These are phyloP conservation scores for Scophthalmus maximus DNA, from an alignment of 2,113 vertebrate species.

Conservation along the genomic window DNA sequence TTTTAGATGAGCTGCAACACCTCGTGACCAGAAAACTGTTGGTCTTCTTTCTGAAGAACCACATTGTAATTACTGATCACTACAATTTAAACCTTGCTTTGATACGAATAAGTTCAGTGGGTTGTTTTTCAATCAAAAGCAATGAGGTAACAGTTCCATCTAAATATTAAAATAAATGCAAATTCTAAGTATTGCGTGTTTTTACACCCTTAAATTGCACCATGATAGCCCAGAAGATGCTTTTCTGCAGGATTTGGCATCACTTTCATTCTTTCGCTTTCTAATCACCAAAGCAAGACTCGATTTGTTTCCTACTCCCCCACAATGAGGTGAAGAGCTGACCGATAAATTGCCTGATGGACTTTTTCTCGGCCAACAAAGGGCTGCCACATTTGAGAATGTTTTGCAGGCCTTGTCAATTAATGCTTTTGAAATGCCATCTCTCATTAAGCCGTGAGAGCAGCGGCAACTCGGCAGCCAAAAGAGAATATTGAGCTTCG, in stretches of 20 bases:
- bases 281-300: conserved; percentile 48
- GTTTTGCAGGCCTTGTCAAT: conserved; percentile 67
- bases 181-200: conserved; percentile 11
- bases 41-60: not conserved
- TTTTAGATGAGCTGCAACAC: conserved; percentile 39
- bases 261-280: not conserved
- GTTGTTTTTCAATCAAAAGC: not conserved
- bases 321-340: conserved; percentile 45
- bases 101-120: not conserved
- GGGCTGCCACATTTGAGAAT: conserved; percentile 57
- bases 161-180: not conserved
- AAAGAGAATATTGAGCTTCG: conserved; percentile 50
- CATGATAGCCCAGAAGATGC: not conserved
- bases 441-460: conserved; percentile 73
- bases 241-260: not conserved
- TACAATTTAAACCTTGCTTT: not conserved
- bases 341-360: conserved; percentile 50
- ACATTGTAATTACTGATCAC: not conserved
- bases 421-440: conserved; percentile 77
- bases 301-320: conserved; percentile 31
- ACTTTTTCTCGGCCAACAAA: conserved; percentile 57
- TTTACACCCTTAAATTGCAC: not conserved
- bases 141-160: not conserved
- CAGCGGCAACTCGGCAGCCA: conserved; percentile 44
- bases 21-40: conserved; percentile 23